A percentile compares a stretch with the other conserved stretches of the same genome.
Conservation (phyloP, 2,113 vertebrate genomes). For the Jacana jacana region DNA sequence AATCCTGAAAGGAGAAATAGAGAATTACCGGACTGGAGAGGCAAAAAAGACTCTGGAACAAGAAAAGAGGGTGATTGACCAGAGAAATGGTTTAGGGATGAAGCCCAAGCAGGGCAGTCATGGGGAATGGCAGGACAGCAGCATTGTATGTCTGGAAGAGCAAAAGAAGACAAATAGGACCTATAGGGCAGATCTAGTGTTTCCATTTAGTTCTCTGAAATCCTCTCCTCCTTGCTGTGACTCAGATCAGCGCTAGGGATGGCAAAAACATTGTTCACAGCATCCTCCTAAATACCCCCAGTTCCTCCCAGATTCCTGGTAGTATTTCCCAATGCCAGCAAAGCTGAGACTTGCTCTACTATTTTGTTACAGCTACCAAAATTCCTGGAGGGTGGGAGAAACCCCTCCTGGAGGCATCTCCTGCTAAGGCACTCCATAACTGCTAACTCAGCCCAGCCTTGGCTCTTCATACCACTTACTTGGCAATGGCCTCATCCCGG, state of each 20-base stretch:
- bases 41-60: not conserved
- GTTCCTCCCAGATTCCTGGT: not conserved
- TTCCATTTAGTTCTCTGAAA: not conserved
- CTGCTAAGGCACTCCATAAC: not conserved
- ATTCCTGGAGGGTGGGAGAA: not conserved
- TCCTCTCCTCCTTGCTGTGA: not conserved
- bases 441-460: not conserved
- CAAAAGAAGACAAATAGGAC: not conserved
- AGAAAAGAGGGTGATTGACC: not conserved
- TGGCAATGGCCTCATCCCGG: constrained; percentile 94
- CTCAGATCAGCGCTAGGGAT: not conserved
- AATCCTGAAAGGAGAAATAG: not conserved
- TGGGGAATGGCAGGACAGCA: not conserved
- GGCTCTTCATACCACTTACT: constrained; percentile 73
- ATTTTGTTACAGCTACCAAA: not conserved
- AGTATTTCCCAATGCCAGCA: not conserved
- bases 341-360: not conserved
- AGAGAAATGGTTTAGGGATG: not conserved
- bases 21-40: not conserved
- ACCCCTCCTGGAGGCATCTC: not conserved
- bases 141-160: not conserved
- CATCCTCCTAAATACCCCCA: not conserved
- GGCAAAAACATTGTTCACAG: not conserved
- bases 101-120: not conserved
- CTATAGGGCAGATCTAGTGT: not conserved